phyloP scores from a whole-genome alignment of 2,113 vertebrate species.

The human region DNA sequence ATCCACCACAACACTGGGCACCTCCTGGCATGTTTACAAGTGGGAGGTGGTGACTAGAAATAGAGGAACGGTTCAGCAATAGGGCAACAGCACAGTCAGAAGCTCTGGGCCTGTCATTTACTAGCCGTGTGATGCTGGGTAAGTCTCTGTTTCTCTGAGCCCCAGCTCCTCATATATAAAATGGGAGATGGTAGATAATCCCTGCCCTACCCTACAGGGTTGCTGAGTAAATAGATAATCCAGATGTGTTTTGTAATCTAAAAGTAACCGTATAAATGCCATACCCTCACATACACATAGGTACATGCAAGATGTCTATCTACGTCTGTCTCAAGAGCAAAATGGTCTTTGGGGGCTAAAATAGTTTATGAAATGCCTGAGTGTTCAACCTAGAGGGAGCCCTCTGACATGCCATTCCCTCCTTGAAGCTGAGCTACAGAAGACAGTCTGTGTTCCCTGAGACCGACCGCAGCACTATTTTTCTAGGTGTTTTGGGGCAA shows the following conservation, averaged over 20 bases:
- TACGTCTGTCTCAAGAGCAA: conserved; percentile 40
- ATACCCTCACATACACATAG: no score
- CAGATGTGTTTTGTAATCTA: background rate
- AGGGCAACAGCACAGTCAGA: background rate
- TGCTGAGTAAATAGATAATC: conserved; percentile 29
- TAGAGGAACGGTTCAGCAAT: background rate
- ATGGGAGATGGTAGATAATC: background rate
- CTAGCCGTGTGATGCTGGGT: background rate
- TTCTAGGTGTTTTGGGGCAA: background rate
- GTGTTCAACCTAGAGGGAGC: conserved; percentile 81
- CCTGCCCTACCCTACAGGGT: background rate
- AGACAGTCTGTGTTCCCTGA: background rate
- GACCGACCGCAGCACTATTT: background rate
- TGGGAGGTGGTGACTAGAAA: background rate
- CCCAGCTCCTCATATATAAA: background rate
- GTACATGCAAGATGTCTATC: background rate
- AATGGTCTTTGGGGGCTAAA: background rate
- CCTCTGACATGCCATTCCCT: conserved; percentile 68
- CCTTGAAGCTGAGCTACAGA: background rate
- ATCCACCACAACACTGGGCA: background rate
- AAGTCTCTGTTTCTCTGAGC: conserved; percentile 8
- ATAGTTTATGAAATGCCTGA: conserved; percentile 79
- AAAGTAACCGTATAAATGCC: background rate
- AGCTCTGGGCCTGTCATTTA: background rate
- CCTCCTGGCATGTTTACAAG: background rate